A percentile compares a stretch with the other conserved stretches of the same genome.
These are phyloP conservation scores for Platycheirus albimanus DNA, from an alignment of 2,888 invertebrate genomes.

Conservation along the genomic window DNA sequence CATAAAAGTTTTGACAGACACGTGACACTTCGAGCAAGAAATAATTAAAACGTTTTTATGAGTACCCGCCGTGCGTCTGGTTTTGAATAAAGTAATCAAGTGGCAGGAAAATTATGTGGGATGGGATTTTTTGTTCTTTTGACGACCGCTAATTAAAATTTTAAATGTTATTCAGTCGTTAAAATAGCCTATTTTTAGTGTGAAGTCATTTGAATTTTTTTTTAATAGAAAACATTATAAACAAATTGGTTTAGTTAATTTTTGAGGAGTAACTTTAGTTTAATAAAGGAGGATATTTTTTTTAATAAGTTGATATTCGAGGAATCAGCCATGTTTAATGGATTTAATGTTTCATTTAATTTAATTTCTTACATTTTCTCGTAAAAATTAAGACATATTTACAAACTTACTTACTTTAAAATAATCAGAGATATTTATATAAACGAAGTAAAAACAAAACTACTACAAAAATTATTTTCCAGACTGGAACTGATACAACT, in stretches of 20 bases:
- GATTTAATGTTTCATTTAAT: too few species aligned
- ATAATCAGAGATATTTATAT: too few species aligned
- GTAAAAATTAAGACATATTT: too few species aligned
- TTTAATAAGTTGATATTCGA: too few species aligned
- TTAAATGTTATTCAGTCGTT: not conserved
- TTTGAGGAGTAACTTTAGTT: not conserved
- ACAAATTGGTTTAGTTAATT: not conserved
- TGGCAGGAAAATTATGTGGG: conserved; percentile 11
- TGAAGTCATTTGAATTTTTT: not conserved
- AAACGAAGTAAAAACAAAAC: too few species aligned
- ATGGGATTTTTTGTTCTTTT: conserved; percentile 8
- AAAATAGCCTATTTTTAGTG: conserved; percentile 2
- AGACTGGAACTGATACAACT: too few species aligned
- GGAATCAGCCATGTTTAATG: too few species aligned
- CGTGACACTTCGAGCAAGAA: conserved; percentile 5
- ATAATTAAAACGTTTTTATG: conserved; percentile 10
- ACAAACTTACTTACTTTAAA: too few species aligned
- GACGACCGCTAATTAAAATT: conserved; percentile 16
- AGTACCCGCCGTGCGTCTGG: not conserved
- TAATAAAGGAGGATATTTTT: too few species aligned
- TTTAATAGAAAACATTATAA: not conserved
- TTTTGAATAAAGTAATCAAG: conserved; percentile 16
- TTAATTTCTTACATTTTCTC: too few species aligned
- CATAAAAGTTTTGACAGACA: conserved; percentile 26
- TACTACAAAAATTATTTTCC: too few species aligned